A percentile compares a stretch with the other conserved stretches of the same genome.
Conservation (phyloP, 2,113 vertebrate genomes). For the Toxotes chatareus region DNA sequence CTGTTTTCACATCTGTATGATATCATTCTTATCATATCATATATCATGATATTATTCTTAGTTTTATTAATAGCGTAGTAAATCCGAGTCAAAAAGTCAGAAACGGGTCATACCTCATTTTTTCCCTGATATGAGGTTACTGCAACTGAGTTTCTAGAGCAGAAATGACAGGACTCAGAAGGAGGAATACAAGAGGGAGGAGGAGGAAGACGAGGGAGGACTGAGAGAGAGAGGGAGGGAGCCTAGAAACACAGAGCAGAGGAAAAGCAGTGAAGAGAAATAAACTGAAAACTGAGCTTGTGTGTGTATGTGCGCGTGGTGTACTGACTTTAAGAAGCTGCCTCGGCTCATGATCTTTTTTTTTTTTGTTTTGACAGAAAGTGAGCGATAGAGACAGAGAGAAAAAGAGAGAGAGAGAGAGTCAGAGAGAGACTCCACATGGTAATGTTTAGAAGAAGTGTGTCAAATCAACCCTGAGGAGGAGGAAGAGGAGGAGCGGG, state of each 20-base stretch:
- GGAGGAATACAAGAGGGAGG: neutral
- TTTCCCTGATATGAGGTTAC: neutral
- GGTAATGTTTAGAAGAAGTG: constrained; percentile 70
- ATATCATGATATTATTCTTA: neutral
- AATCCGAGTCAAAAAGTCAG: neutral
- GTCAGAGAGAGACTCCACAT: constrained; percentile 48
- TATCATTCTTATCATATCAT: no score
- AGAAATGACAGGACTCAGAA: no score
- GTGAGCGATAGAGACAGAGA: constrained; percentile 5
- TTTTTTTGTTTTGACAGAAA: constrained; percentile 45
- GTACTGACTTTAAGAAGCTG: constrained; percentile 11
- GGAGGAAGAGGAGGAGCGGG: constrained; percentile 45
- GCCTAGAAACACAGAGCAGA: constrained; percentile 1
- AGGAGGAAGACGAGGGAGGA: neutral
- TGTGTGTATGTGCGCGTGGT: neutral
- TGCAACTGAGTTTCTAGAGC: neutral
- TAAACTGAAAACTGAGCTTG: constrained; percentile 10
- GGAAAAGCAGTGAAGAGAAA: neutral
- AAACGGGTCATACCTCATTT: neutral
- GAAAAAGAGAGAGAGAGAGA: neutral
- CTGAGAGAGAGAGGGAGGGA: neutral
- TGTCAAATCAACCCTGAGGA: constrained; percentile 58
- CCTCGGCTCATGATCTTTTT: neutral
- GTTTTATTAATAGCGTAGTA: no score
- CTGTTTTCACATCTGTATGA: neutral